These are phyloP conservation scores for Chrysolina oricalcia DNA, from an alignment of 2,888 invertebrate genomes.

Conservation along the genomic window DNA sequence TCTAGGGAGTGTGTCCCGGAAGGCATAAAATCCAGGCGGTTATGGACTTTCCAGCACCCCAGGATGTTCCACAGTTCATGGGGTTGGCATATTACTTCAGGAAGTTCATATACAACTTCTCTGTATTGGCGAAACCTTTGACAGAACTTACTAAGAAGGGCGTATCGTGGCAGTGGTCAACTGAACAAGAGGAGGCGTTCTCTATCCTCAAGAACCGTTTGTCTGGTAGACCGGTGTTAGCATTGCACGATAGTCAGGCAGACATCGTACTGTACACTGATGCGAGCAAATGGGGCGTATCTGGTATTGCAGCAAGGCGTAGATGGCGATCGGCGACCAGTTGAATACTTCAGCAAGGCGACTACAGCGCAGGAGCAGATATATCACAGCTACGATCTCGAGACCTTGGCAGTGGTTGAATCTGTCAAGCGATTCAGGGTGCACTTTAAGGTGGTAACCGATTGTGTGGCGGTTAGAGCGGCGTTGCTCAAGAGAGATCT, in stretches of 20 bases:
- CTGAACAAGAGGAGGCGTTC: slow-evolving; percentile 47
- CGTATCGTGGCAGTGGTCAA: slow-evolving; percentile 38
- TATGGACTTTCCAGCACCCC: slow-evolving; percentile 56
- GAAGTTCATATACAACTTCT: slow-evolving; percentile 47
- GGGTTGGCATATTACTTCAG: slow-evolving; percentile 56
- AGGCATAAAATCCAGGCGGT: slow-evolving; percentile 55
- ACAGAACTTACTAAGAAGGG: slow-evolving; percentile 32
- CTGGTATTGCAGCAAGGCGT: slow-evolving; percentile 53
- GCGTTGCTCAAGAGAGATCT: slow-evolving; percentile 51
- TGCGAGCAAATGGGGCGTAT: slow-evolving; percentile 53
- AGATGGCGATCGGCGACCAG: slow-evolving; percentile 47
- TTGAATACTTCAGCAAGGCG: slow-evolving; percentile 22
- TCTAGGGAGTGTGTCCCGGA: slow-evolving; percentile 39
- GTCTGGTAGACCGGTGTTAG: slow-evolving; percentile 50
- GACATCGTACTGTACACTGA: slow-evolving; percentile 59
- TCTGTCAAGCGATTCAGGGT: slow-evolving; percentile 49
- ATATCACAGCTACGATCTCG: slow-evolving; percentile 49
- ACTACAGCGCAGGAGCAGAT: slow-evolving; percentile 17
- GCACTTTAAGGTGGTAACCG: slow-evolving; percentile 44
- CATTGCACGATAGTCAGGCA: slow-evolving; percentile 49
- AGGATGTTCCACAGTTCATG: slow-evolving; percentile 55
- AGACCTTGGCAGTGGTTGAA: slow-evolving; percentile 55
- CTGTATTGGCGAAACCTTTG: slow-evolving; percentile 33
- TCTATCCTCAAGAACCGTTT: slow-evolving; percentile 40
- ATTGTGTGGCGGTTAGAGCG: slow-evolving; percentile 47